Evolutionary conservation across 1,140 invertebrate species (phyloP).

Genomic region (Ganaspis sp.): DNA sequence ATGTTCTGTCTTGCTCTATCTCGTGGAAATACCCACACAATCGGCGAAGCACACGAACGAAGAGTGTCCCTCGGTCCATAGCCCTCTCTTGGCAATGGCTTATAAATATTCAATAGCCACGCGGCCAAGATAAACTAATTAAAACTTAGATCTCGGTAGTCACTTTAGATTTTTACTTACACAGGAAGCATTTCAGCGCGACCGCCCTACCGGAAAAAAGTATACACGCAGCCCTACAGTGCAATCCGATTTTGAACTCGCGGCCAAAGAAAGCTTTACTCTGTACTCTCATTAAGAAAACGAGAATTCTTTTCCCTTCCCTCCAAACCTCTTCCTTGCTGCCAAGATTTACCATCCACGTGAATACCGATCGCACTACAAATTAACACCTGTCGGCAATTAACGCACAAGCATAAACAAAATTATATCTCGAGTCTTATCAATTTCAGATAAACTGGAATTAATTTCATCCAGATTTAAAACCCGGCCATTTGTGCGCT

Average conservation of each 20-base stretch:
- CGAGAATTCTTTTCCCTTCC: constrained; percentile 68
- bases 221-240: constrained; percentile 64
- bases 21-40: constrained; percentile 16
- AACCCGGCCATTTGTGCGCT: no score
- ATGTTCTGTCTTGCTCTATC: constrained; percentile 47
- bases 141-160: constrained; percentile 78
- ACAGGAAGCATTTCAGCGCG: constrained; percentile 77
- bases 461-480: no score
- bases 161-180: constrained; percentile 78
- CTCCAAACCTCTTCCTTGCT: neutral
- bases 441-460: neutral
- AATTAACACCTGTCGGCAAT: constrained; percentile 22
- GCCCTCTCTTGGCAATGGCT: constrained; percentile 60
- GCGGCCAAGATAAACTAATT: constrained; percentile 78
- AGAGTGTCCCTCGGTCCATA: constrained; percentile 40
- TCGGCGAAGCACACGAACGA: constrained; percentile 30
- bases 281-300: constrained; percentile 77
- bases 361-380: constrained; percentile 21
- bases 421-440: neutral
- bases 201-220: constrained; percentile 64
- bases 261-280: constrained; percentile 76
- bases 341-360: neutral
- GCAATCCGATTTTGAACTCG: constrained; percentile 67
- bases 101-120: constrained; percentile 78
- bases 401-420: neutral